Evolutionary conservation across 1,140 invertebrate species (phyloP), one percentile per base, ranked within the genome.

Genomic region (Acromyrmex charruanus): DNA sequence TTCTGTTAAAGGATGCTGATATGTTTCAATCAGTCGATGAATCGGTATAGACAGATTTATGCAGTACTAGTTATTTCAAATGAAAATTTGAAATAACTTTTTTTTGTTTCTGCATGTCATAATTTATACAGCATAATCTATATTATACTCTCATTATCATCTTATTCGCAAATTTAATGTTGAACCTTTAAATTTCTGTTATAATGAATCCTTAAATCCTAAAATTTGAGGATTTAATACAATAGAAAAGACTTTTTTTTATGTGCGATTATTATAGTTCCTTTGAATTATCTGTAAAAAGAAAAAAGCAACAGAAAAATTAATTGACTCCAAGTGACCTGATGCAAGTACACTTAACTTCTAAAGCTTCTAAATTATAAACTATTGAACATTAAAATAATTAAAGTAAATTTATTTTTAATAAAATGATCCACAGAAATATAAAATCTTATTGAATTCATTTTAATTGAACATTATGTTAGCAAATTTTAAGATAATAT

Each of bases 401-500:
- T 66, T 35, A 35, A 61, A 28, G 4, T 28, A 2, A 66, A 66
- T 66, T 66, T 39, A 66, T 10, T 66, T 12, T 31, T 31, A 7
- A 69, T 12, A 51, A 51, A 39, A 68, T 68, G 10, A 14, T 68
- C 1, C 21, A n/a, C 9, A 39, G 9, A 4, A 51, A 4, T 51
- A 49, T 14, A 31, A 66, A 25, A 74, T 21, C 10, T 74, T 55
- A 55, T 74, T 31, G 5, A 72, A 72, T 55, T 21, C n/a, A 74
- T 74, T 74, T 53, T 53, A 28, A 53, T 68, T 12, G 4, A 68
- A 68, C 1, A 14, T 35, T 68, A 28, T 14, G 5, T 72, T 31
- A 61, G 25, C 2, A 49, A 44, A 68, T 35, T 80, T 80, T 35
- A 21, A 68, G 1, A 28, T 31, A 21, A 21, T 14, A 39, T 80